These are phyloP conservation scores for Phallusia fumigata DNA, from an alignment of 23 tunicate genomes.

Conservation along the genomic window DNA sequence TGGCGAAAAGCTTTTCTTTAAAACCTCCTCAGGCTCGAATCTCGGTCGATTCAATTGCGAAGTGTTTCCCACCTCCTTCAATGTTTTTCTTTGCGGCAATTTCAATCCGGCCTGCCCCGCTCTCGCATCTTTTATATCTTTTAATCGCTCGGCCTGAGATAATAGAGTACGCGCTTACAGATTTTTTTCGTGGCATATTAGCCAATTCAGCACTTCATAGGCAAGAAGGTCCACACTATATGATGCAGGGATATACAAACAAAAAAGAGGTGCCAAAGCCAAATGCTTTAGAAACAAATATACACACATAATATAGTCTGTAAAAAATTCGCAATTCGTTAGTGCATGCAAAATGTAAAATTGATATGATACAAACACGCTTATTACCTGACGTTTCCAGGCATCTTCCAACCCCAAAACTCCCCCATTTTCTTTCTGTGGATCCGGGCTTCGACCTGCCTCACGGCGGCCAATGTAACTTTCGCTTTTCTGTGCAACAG, in stretches of 20 bases:
- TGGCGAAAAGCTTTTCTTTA: neutral
- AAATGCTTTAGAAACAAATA: too few relatives aligned
- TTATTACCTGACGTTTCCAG: neutral
- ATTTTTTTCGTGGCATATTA: too few relatives aligned
- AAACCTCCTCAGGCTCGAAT: neutral
- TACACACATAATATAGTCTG: too few relatives aligned
- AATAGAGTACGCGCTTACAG: too few relatives aligned
- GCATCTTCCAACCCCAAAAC: neutral
- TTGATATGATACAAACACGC: too few relatives aligned
- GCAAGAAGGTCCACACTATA: too few relatives aligned
- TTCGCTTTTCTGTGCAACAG: neutral
- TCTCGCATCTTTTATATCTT: conserved; percentile 18
- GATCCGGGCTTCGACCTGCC: neutral
- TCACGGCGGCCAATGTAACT: neutral
- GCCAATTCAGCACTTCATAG: too few relatives aligned
- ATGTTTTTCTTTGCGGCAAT: neutral
- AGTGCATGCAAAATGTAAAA: too few relatives aligned
- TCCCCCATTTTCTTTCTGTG: neutral
- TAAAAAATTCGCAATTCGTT: too few relatives aligned
- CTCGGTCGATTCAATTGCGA: neutral
- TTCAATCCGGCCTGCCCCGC: neutral
- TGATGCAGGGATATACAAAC: too few relatives aligned
- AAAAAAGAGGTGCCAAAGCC: too few relatives aligned
- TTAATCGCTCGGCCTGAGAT: conserved; percentile 38
- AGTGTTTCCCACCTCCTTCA: conserved; percentile 33